These are phyloP conservation scores for Drosophila nr. perissopoda DNA, from an alignment of 2,888 invertebrate species.

Conservation along the genomic window DNA sequence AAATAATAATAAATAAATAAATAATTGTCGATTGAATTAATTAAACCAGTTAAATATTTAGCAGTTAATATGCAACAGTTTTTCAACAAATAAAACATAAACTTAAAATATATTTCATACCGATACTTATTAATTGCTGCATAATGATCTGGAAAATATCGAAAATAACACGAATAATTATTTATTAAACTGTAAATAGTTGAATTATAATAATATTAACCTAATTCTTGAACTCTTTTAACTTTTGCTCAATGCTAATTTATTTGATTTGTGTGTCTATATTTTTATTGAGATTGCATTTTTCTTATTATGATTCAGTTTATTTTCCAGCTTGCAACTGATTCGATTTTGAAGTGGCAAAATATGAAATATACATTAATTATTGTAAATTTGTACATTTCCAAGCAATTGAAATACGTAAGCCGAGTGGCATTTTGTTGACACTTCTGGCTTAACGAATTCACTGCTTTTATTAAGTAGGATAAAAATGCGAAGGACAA, in stretches of 20 bases:
- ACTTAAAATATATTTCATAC: neutral
- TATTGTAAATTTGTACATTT: neutral
- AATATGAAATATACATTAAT: neutral
- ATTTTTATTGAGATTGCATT: neutral
- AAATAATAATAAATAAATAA: too few relatives aligned
- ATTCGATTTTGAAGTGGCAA: neutral
- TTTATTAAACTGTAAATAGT: neutral
- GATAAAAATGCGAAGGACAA: conserved; percentile 5
- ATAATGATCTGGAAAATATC: neutral
- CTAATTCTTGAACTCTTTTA: neutral
- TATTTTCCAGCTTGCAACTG: neutral
- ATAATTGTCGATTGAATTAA: neutral
- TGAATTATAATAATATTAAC: neutral
- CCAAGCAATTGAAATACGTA: neutral
- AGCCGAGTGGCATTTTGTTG: neutral
- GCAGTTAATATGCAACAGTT: neutral
- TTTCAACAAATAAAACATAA: neutral
- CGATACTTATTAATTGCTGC: neutral
- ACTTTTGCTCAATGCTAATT: neutral
- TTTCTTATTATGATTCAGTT: neutral
- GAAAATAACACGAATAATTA: neutral
- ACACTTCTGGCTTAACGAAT: conserved; percentile 33
- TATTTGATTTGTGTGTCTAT: neutral
- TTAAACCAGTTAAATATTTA: neutral
- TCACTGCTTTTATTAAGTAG: conserved; percentile 9